A percentile compares a stretch with the other conserved stretches of the same genome.
Evolutionary conservation across 2,113 vertebrate species (phyloP).

Genomic region (Serinus canaria): DNA sequence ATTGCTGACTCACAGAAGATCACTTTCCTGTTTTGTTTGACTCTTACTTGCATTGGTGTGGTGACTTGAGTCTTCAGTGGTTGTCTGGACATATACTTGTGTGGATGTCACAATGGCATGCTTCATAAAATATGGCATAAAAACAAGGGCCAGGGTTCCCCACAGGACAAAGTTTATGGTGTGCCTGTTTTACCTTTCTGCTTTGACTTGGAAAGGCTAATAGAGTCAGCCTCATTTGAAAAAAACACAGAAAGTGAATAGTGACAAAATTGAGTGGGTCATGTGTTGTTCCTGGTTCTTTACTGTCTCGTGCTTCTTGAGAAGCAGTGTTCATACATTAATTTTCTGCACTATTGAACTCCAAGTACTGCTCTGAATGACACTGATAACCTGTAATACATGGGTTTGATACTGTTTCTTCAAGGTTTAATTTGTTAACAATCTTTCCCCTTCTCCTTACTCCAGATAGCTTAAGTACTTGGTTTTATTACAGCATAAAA

Average conservation of each 20-base stretch:
- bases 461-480: not conserved
- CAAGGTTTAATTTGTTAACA: not conserved
- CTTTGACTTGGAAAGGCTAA: not conserved
- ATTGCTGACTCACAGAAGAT: not conserved
- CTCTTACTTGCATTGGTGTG: not conserved
- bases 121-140: not conserved
- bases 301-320: not conserved
- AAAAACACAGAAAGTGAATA: not conserved
- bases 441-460: not conserved
- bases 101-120: not conserved
- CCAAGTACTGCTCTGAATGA: not conserved
- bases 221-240: not conserved
- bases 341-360: slow-evolving; percentile 16
- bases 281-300: not conserved
- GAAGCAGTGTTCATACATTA: not conserved
- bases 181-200: not conserved
- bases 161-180: not conserved
- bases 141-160: not conserved
- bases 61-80: not conserved
- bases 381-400: not conserved
- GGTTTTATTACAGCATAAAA: not conserved
- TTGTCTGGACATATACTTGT: not conserved
- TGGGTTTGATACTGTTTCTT: not conserved
- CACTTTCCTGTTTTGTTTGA: not conserved
- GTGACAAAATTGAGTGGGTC: not conserved